phyloP scores from a whole-genome alignment of 2,888 invertebrate species.

The Diaphora mendica region DNA sequence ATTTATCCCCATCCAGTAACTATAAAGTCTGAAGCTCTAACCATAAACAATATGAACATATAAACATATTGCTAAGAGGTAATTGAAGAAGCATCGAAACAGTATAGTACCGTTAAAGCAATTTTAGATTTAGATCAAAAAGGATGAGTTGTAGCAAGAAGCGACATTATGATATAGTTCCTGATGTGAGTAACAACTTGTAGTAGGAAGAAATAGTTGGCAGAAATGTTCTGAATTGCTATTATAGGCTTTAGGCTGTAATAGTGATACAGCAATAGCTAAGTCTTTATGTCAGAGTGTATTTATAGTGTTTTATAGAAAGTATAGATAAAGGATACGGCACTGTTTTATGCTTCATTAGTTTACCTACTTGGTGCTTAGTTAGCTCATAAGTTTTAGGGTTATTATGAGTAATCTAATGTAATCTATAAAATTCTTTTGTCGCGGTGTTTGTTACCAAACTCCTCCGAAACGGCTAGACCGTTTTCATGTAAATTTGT shows the following conservation, averaged over 20 bases:
- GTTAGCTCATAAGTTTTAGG: too few species aligned
- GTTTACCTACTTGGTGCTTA: too few species aligned
- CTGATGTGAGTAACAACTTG: conserved; percentile 6
- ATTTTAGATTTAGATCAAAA: conserved; percentile 79
- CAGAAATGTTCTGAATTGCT: neutral
- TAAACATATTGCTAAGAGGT: conserved; percentile 39
- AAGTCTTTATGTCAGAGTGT: too few species aligned
- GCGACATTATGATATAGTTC: conserved; percentile 53
- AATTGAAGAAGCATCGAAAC: conserved; percentile 60
- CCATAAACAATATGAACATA: neutral
- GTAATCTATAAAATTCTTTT: too few species aligned
- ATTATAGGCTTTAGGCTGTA: neutral
- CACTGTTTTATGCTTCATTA: too few species aligned
- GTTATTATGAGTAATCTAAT: too few species aligned
- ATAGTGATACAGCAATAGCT: neutral
- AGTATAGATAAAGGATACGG: too few species aligned
- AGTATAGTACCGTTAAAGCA: conserved; percentile 68
- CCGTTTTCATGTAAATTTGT: too few species aligned
- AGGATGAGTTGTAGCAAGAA: conserved; percentile 65
- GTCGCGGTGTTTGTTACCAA: too few species aligned
- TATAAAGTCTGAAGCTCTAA: neutral
- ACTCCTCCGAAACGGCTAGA: too few species aligned
- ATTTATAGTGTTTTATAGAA: too few species aligned
- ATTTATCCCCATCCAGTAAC: neutral
- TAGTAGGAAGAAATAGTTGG: conserved; percentile 31